phyloP scores from a whole-genome alignment of 2,113 vertebrate species.

The Mixornis gularis region DNA sequence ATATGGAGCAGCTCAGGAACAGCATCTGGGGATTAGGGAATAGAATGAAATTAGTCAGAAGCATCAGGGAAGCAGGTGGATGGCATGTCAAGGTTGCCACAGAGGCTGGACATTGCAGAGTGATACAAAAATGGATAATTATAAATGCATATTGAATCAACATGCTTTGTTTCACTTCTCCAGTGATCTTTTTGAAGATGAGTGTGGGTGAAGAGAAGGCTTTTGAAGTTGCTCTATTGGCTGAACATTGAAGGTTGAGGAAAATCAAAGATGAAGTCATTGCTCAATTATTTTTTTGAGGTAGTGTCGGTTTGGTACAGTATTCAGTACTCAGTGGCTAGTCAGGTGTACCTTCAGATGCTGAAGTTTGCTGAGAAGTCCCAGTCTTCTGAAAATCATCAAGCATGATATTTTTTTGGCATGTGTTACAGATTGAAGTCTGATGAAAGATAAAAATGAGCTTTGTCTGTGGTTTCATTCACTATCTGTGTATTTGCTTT shows the following conservation, averaged over 20 bases:
- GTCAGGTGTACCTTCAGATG: neutral
- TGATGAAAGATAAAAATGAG: neutral
- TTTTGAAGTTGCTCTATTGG: neutral
- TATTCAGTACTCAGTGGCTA: neutral
- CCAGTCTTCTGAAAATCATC: neutral
- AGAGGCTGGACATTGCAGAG: neutral
- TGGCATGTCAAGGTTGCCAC: conserved; percentile 12
- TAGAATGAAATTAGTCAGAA: conserved; percentile 19
- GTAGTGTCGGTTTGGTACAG: neutral
- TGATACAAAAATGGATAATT: neutral
- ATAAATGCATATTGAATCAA: neutral
- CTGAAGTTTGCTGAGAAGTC: neutral
- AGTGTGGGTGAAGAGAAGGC: neutral
- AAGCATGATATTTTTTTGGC: neutral
- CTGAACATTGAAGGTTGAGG: neutral
- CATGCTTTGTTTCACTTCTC: neutral
- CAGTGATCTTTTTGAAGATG: neutral
- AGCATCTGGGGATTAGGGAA: conserved; percentile 7
- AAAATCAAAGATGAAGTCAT: neutral
- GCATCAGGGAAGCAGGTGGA: conserved; percentile 5
- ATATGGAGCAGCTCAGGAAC: conserved; percentile 20
- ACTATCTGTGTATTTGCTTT: neutral
- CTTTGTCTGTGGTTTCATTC: neutral
- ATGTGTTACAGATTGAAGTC: neutral
- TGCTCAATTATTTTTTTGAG: neutral